Evolutionary conservation across 2,888 invertebrate genomes (phyloP), one percentile per base, ranked within the genome.

Genomic region (Onchidella celtica): DNA sequence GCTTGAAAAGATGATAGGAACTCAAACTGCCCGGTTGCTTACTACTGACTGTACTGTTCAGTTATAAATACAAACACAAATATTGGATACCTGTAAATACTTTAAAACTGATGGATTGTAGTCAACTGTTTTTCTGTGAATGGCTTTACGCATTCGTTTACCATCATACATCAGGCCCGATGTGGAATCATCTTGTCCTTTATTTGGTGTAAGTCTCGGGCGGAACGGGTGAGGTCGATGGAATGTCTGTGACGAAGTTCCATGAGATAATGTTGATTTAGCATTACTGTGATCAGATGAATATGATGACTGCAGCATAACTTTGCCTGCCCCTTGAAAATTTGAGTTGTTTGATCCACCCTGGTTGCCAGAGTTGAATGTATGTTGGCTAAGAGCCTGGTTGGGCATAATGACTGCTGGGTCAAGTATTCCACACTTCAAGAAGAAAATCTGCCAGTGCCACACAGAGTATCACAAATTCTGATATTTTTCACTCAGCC

Each of bases 61-160:
- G n/a, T n/a, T n/a, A n/a, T n/a, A n/a, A n/a, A n/a, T n/a, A n/a
- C n/a, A n/a, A n/a, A n/a, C 47, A 47, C 9, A 11, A 17, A 47
- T 47, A 17, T 47, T 47, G 21, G 29, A 47, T 94, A 97, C 97
- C 95, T 99, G 97, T 90, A 99, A 94, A 90, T 97, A 97, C 93
- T 97, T 97, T 84, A 98, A 97, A 90, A 99, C 96, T 57, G 99
- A 96, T 29, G 98, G 96, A 95, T 99, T 99, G 94, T 99, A 99
- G 94, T 99, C 99, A 78, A 99, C 98, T 47, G 99, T 99, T 94
- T 98, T 98, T 88, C 99, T 95, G 96, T 98, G 98, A 86, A 98
- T 97, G 88, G 98, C 97, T 94, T 99, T 99, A 90, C 99, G 95
- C 89, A 98, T 95, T 86, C 98, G 95, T 94, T 99, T 98, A 83